Conservation (phyloP, 2,797 vertebrate species). For the Sebastes steindachneri region DNA sequence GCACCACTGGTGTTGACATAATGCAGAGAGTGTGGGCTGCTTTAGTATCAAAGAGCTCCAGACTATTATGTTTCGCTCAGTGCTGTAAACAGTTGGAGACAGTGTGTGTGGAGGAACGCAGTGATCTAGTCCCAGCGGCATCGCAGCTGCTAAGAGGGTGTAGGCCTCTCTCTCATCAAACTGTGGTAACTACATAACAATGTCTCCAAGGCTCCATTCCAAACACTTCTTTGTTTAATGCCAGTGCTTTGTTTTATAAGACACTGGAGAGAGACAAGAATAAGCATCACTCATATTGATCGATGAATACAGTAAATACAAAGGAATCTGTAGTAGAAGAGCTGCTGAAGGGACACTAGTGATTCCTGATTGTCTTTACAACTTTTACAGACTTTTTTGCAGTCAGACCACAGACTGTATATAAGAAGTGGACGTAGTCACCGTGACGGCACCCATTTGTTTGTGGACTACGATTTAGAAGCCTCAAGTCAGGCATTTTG, state of each 20-base stretch:
- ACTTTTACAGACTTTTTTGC: background rate
- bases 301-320: background rate
- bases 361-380: background rate
- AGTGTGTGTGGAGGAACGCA: background rate
- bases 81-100: slow-evolving; percentile 30
- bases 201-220: slow-evolving; percentile 31
- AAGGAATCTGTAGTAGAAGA: background rate
- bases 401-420: background rate
- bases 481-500: background rate
- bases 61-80: slow-evolving; percentile 12
- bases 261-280: background rate
- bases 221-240: slow-evolving; percentile 14
- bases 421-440: background rate
- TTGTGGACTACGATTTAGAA: too few relatives aligned
- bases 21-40: slow-evolving; percentile 18
- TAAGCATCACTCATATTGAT: background rate
- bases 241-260: background rate
- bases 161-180: slow-evolving; percentile 3
- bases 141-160: slow-evolving; percentile 11
- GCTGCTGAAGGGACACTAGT: background rate
- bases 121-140: slow-evolving; percentile 12
- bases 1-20: slow-evolving; percentile 16
- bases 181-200: slow-evolving; percentile 24
- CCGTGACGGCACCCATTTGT: too few relatives aligned
- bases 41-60: background rate